A percentile compares a stretch with the other conserved stretches of the same genome.
These are phyloP conservation scores for Drosophila bocqueti DNA, from an alignment of 1,140 invertebrate species.

Conservation along the genomic window DNA sequence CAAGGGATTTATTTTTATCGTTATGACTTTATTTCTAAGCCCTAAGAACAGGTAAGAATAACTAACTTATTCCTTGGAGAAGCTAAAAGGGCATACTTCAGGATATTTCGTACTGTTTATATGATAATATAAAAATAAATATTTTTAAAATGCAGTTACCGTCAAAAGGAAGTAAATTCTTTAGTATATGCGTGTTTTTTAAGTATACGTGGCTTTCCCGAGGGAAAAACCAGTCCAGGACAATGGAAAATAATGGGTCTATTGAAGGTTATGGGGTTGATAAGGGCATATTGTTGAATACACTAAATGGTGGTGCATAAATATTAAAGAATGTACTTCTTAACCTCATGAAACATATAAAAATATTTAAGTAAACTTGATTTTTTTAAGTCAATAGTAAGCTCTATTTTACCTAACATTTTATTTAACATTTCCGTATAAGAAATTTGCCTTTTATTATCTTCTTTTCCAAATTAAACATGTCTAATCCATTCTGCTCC, in stretches of 20 bases:
- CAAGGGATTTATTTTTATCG: constrained; percentile 15
- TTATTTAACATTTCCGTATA: not conserved
- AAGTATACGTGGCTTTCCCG: not conserved
- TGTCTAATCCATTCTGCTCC: constrained; percentile 14
- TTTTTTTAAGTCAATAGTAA: not conserved
- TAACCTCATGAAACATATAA: not conserved
- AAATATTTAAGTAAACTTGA: too few species aligned
- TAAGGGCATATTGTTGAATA: not conserved
- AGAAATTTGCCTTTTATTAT: not conserved
- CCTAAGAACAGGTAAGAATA: constrained; percentile 9
- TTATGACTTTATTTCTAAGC: not conserved
- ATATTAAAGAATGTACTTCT: not conserved
- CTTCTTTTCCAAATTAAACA: constrained; percentile 10
- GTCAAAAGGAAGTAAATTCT: constrained; percentile 51
- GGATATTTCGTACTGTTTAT: not conserved
- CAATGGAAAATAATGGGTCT: constrained; percentile 17
- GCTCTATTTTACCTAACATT: too few species aligned
- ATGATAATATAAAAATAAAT: not conserved
- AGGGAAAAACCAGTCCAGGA: constrained; percentile 40
- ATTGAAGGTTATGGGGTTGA: constrained; percentile 14
- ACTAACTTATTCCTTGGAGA: not conserved
- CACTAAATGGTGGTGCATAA: constrained; percentile 1
- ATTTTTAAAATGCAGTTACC: constrained; percentile 65
- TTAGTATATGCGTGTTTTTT: constrained; percentile 24
- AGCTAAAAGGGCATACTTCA: not conserved